A percentile compares a stretch with the other conserved stretches of the same genome.
phyloP scores from a whole-genome alignment of 64 coral and sea anemone genomes.

The Montipora capricornis region DNA sequence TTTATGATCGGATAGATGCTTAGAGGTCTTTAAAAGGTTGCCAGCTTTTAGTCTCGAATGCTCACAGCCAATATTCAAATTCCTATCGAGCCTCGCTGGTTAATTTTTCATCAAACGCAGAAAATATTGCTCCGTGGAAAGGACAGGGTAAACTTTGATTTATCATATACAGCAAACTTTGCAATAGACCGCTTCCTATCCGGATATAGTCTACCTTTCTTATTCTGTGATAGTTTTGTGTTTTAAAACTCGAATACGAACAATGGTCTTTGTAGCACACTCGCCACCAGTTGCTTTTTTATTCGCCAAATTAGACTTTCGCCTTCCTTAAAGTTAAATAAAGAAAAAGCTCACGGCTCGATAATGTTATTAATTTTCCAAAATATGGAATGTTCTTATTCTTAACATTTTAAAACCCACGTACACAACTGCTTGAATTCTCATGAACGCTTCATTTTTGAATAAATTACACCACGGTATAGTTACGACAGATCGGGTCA shows the following conservation, averaged over 20 bases:
- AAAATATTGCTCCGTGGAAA: slow-evolving; percentile 20
- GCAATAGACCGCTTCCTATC: not conserved
- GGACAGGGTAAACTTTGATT: slow-evolving; percentile 39
- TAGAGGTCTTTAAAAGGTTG: not conserved
- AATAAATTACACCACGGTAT: slow-evolving; percentile 55
- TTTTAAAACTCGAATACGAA: slow-evolving; percentile 27
- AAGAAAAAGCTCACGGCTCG: not conserved
- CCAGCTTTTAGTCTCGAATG: not conserved
- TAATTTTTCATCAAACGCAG: slow-evolving; percentile 48
- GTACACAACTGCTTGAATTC: slow-evolving; percentile 24
- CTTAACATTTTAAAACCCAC: slow-evolving; percentile 25
- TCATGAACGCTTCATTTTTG: slow-evolving; percentile 31
- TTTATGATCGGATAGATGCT: not conserved
- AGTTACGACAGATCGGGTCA: slow-evolving; percentile 52
- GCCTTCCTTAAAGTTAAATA: slow-evolving; percentile 16
- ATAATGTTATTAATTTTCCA: not conserved
- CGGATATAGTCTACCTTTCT: slow-evolving; percentile 6
- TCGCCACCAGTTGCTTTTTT: slow-evolving; percentile 47
- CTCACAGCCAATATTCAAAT: slow-evolving; percentile 49
- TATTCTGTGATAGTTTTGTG: slow-evolving; percentile 13
- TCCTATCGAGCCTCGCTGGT: slow-evolving; percentile 37
- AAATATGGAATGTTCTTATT: slow-evolving; percentile 44
- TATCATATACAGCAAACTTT: slow-evolving; percentile 10
- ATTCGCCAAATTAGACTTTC: not conserved
- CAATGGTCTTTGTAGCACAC: slow-evolving; percentile 41